These are phyloP conservation scores for Styela plicata DNA, from an alignment of 23 tunicate species.

Conservation along the genomic window DNA sequence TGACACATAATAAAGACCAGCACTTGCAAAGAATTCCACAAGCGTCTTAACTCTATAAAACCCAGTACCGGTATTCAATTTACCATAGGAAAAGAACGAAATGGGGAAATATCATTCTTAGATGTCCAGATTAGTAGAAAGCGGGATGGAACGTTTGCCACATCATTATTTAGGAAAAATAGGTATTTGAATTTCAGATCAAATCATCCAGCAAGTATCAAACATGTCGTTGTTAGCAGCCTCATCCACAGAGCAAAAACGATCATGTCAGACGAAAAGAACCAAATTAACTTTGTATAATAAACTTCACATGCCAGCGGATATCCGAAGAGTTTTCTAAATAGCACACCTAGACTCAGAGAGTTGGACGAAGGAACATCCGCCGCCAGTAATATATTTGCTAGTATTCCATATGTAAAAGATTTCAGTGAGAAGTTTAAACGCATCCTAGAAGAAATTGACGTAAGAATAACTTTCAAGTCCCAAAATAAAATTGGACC, in stretches of 20 bases:
- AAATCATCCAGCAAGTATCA: background rate
- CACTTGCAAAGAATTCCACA: no score
- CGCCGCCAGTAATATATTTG: background rate
- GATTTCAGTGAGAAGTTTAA: background rate
- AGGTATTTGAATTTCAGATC: background rate
- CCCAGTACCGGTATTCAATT: no score
- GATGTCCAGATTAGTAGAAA: no score
- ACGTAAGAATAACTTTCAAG: no score
- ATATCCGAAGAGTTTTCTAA: background rate
- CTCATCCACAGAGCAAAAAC: background rate
- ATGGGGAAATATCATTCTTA: no score
- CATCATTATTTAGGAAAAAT: no score
- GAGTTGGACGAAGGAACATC: background rate
- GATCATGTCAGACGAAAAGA: background rate
- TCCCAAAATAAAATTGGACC: background rate
- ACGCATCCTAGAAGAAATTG: background rate
- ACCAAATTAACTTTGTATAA: background rate
- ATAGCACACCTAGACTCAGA: background rate
- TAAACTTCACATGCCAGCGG: background rate
- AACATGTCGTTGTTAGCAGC: background rate
- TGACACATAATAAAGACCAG: no score
- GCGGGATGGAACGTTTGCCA: no score
- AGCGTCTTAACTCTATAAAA: no score
- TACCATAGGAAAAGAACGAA: no score
- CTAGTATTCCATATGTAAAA: background rate